phyloP scores from a whole-genome alignment of 2,888 invertebrate species.

The Torymus auratus region DNA sequence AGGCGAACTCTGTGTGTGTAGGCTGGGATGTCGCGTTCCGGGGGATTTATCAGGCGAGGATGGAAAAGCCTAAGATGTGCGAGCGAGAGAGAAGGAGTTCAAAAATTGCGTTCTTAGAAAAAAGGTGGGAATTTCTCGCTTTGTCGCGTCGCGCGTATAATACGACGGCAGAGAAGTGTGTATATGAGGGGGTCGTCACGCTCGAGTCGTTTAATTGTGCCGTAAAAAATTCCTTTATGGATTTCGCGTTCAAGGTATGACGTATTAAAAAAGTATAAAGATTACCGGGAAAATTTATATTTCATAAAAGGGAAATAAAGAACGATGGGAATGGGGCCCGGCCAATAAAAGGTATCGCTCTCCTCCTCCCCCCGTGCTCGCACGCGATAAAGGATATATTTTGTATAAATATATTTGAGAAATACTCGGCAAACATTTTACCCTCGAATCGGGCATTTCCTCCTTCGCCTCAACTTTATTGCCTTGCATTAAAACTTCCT shows the following conservation, averaged over 20 bases:
- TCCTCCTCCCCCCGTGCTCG: too few relatives aligned
- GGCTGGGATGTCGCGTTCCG: slow-evolving; percentile 8
- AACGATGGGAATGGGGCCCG: too few relatives aligned
- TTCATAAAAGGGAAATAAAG: too few relatives aligned
- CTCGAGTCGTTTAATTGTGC: slow-evolving; percentile 3
- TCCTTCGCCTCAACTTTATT: slow-evolving; percentile 1
- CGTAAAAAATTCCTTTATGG: neutral
- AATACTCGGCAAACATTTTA: slow-evolving; percentile 17
- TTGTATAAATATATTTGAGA: slow-evolving; percentile 18
- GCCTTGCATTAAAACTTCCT: slow-evolving; percentile 34
- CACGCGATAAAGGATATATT: neutral
- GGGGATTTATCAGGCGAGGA: slow-evolving; percentile 8
- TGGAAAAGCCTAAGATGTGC: slow-evolving; percentile 9
- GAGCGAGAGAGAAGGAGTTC: neutral
- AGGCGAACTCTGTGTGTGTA: neutral
- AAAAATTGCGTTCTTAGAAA: neutral
- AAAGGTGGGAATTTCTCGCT: slow-evolving; percentile 1
- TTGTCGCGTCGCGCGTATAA: too few relatives aligned
- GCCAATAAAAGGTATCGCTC: too few relatives aligned
- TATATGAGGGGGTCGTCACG: neutral
- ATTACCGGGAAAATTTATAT: too few relatives aligned
- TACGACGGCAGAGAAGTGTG: too few relatives aligned
- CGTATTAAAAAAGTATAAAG: too few relatives aligned
- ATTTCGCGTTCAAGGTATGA: too few relatives aligned
- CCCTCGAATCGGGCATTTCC: slow-evolving; percentile 10